phyloP scores from a whole-genome alignment of 2,888 invertebrate species.

The Habrosyne pyritoides region DNA sequence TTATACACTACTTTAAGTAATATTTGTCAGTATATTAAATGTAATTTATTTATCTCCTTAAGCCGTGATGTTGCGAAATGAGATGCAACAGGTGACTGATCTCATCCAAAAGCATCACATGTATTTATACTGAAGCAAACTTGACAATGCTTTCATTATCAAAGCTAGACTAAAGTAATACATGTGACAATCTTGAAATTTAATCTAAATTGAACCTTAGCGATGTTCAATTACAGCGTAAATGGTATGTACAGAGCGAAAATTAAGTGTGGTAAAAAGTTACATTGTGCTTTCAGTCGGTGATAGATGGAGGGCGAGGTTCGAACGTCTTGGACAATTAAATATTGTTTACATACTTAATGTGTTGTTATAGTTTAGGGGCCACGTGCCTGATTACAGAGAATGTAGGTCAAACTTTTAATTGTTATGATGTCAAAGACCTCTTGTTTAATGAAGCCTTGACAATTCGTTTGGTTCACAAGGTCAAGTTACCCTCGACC shows the following conservation, averaged over 20 bases:
- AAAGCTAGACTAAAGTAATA: no score
- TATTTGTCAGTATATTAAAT: no score
- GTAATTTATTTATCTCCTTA: no score
- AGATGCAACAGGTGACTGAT: constrained; percentile 1
- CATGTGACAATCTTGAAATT: background rate
- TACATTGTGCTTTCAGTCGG: background rate
- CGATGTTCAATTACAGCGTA: background rate
- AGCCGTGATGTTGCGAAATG: background rate
- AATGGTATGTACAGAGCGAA: background rate
- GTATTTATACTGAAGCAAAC: constrained; percentile 5
- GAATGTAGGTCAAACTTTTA: background rate
- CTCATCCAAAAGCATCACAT: background rate
- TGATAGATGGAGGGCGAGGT: background rate
- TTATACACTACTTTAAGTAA: background rate
- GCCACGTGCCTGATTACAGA: background rate
- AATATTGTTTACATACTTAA: background rate
- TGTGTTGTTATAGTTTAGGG: background rate
- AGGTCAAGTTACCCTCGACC: no score
- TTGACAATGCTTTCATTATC: background rate
- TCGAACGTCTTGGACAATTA: background rate
- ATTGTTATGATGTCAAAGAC: background rate
- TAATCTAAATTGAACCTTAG: constrained; percentile 1
- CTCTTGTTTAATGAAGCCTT: no score
- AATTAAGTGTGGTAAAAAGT: background rate
- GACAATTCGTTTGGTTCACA: no score